These are phyloP conservation scores for Agriopis marginaria DNA, from an alignment of 2,888 invertebrate genomes.

Conservation along the genomic window DNA sequence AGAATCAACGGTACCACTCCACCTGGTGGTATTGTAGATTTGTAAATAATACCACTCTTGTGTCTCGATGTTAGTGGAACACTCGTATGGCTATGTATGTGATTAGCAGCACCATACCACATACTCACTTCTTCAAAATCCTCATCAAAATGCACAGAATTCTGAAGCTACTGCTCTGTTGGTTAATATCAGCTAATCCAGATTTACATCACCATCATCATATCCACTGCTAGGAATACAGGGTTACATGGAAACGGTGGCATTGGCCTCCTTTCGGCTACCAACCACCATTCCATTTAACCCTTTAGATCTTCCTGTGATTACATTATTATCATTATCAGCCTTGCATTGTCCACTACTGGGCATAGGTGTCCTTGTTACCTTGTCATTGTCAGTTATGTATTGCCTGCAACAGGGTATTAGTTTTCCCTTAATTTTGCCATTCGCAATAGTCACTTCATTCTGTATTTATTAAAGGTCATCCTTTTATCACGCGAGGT, in stretches of 20 bases:
- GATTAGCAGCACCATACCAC: constrained; percentile 27
- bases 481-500: neutral
- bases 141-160: neutral
- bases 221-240: neutral
- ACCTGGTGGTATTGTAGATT: constrained; percentile 13
- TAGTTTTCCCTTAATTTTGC: neutral
- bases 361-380: neutral
- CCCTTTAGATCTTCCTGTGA: neutral
- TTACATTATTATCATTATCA: neutral
- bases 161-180: neutral
- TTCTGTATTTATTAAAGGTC: neutral
- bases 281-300: too few species aligned
- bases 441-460: neutral
- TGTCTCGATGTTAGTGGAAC: constrained; percentile 55
- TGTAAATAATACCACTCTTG: constrained; percentile 49
- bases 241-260: too few species aligned
- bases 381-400: neutral
- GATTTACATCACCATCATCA: neutral
- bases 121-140: constrained; percentile 1
- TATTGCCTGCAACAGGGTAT: neutral
- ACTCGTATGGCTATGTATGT: constrained; percentile 32
- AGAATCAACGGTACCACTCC: constrained; percentile 40
- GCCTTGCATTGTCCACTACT: neutral
- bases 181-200: too few species aligned
- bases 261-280: too few species aligned